A percentile compares a stretch with the other conserved stretches of the same genome.
Conservation (phyloP, 2,113 vertebrate species). For the Caranx ignobilis region DNA sequence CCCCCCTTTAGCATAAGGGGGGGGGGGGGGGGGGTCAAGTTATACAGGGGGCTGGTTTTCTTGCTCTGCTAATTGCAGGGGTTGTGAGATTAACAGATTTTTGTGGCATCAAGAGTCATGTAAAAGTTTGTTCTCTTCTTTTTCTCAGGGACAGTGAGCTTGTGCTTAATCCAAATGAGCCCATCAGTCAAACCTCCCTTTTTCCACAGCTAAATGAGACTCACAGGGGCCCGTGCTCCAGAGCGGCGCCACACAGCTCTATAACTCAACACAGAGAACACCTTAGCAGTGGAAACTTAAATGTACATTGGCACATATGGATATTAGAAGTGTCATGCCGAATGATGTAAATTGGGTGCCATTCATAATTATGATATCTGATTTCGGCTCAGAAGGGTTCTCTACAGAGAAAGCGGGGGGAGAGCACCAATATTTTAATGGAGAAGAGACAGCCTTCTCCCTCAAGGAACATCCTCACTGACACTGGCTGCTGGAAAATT, state of each 20-base stretch:
- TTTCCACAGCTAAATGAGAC: constrained; percentile 75
- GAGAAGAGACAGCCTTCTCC: constrained; percentile 82
- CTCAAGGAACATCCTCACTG: constrained; percentile 85
- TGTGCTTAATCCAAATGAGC: constrained; percentile 73
- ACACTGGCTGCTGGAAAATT: constrained; percentile 85
- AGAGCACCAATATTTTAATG: constrained; percentile 83
- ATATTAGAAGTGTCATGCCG: constrained; percentile 83
- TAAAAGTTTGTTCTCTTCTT: constrained; percentile 65
- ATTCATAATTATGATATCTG: constrained; percentile 87
- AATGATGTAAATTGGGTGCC: constrained; percentile 81
- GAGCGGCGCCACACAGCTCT: constrained; percentile 45
- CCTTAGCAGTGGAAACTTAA: constrained; percentile 78
- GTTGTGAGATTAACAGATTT: constrained; percentile 18
- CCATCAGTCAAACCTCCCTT: constrained; percentile 71
- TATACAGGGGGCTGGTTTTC: background rate
- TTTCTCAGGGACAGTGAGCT: constrained; percentile 47
- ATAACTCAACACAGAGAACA: constrained; percentile 80
- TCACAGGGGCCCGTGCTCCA: constrained; percentile 65
- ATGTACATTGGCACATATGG: constrained; percentile 79
- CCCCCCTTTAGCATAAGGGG: background rate
- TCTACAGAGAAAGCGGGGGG: constrained; percentile 64
- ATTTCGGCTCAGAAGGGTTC: constrained; percentile 74
- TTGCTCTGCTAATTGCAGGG: background rate
- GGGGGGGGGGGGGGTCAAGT: constrained; percentile 29
- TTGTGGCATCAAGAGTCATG: constrained; percentile 7